phyloP scores from a whole-genome alignment of 2,888 invertebrate genomes.

The Pimpla rufipes region DNA sequence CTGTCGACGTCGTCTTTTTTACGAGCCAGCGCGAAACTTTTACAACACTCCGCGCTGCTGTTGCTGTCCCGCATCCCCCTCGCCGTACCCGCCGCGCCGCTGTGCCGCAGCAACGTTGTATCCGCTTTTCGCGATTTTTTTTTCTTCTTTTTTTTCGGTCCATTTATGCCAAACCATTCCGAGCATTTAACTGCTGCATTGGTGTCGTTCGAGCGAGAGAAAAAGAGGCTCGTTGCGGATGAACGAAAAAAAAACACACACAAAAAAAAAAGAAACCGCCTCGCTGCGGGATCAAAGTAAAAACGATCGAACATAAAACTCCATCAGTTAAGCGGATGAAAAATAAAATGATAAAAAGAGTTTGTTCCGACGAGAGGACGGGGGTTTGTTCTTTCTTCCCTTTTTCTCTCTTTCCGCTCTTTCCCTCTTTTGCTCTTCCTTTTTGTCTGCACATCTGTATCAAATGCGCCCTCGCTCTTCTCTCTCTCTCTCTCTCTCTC shows the following conservation, averaged over 20 bases:
- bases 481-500: not conserved
- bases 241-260: not conserved
- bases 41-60: slow-evolving; percentile 38
- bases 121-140: slow-evolving; percentile 10
- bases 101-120: slow-evolving; percentile 37
- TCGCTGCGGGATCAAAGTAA: slow-evolving; percentile 10
- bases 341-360: not conserved
- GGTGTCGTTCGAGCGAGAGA: slow-evolving; percentile 1
- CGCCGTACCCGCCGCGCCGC: too few species aligned
- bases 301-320: slow-evolving; percentile 16
- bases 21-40: slow-evolving; percentile 51
- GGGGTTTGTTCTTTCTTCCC: not conserved
- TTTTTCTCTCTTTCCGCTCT: not conserved
- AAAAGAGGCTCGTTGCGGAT: not conserved
- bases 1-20: slow-evolving; percentile 43
- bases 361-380: not conserved
- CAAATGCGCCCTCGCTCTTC: not conserved
- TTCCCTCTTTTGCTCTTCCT: not conserved
- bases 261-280: not conserved
- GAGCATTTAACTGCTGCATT: slow-evolving; percentile 29
- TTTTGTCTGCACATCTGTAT: slow-evolving; percentile 2
- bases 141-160: slow-evolving; percentile 10
- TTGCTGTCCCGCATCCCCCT: not conserved
- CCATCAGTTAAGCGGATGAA: slow-evolving; percentile 6
- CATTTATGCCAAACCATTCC: slow-evolving; percentile 32